A percentile compares a stretch with the other conserved stretches of the same genome.
phyloP scores from a whole-genome alignment of 1,140 invertebrate genomes.

The Drosophila parvula region DNA sequence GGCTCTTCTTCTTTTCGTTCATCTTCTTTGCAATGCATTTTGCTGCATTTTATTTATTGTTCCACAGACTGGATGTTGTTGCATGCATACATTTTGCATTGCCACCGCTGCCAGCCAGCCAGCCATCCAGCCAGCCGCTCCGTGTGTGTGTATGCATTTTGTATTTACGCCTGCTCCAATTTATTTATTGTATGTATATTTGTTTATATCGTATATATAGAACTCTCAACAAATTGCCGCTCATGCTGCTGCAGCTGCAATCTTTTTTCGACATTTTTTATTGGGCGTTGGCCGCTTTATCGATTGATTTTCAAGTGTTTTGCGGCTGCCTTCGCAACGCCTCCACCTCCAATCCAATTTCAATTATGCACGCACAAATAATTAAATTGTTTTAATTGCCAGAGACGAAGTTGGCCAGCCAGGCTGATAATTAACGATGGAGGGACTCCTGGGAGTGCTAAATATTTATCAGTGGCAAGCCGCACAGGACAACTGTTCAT shows the following conservation, averaged over 20 bases:
- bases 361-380: constrained; percentile 80
- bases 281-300: constrained; percentile 80
- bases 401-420: constrained; percentile 56
- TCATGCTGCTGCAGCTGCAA: constrained; percentile 48
- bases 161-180: constrained; percentile 81
- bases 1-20: constrained; percentile 57
- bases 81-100: constrained; percentile 59
- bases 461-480: constrained; percentile 52
- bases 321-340: constrained; percentile 34
- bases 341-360: constrained; percentile 62
- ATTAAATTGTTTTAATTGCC: constrained; percentile 79
- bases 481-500: constrained; percentile 40
- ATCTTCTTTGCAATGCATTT: constrained; percentile 68
- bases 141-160: constrained; percentile 58
- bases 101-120: constrained; percentile 37
- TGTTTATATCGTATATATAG: constrained; percentile 81
- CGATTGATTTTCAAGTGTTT: constrained; percentile 70
- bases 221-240: constrained; percentile 79
- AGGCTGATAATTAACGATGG: constrained; percentile 64
- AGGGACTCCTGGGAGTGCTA: constrained; percentile 7
- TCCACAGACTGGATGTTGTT: constrained; percentile 57
- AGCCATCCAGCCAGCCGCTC: neutral
- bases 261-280: constrained; percentile 71
- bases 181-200: constrained; percentile 82
- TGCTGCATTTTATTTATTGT: constrained; percentile 72